Base-by-base conservation (phyloP, 2,888 invertebrate genomes). In the Neoscelio sp. region DNA sequence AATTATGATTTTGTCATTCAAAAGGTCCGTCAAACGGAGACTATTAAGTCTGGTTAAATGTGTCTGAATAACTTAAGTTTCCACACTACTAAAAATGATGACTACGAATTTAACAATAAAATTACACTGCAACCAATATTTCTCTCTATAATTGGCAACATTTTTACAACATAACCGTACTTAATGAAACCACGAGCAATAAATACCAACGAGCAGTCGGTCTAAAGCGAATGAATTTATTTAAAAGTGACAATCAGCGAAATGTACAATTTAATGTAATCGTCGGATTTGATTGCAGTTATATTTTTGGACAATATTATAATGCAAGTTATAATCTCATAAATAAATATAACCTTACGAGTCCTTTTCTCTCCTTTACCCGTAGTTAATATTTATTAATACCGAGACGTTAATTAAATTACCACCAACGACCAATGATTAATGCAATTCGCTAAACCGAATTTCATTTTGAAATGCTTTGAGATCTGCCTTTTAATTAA, bases 341-440 rank as follows among this genome's bases (percentile, higher is more conserved):
- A 62, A 71, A 62, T 71, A 71, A 71, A 71, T 71, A 71, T 52
- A 42, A 52, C 35, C 38, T 56, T 28, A 13, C 48, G 46, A 71
- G 62, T 60, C n/a, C n/a, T n/a, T 71, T 71, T 62, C 35, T 20
- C 68, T 17, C 46, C 35, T 28, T 52, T 70, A 56, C 70, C n/a
- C n/a, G n/a, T n/a, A 46, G 70, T 70, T 71, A 78, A 73, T 78
- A 62, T 78, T 73, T 73, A 67, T 78, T 60, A 78, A 71, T 65
- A 52, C 64, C 58, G n/a, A 23, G 78, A 67, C 33, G 58, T 67
- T 71, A 71, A 73, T 78, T 78, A 48, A 78, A 78, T 67, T 73
- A 78, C 78, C 71, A 60, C 71, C 65, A 58, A 38, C 54, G 54
- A n/a, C 60, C 54, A 35, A 46, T 67, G 71, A 78, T 73, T 71